phyloP scores from a whole-genome alignment of 2,888 invertebrate species.

The Apamea crenata region DNA sequence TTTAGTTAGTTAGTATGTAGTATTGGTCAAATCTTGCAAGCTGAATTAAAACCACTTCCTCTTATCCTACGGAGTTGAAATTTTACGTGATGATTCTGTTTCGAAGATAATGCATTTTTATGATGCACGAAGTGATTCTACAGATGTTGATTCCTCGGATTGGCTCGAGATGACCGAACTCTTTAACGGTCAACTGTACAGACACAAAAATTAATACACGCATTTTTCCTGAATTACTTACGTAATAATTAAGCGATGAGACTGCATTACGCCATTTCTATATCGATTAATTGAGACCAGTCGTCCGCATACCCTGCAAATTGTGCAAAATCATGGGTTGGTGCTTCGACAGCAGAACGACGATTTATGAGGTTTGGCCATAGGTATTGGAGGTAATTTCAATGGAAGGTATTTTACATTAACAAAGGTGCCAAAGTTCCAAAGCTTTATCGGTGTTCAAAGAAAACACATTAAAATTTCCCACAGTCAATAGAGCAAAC shows the following conservation, averaged over 20 bases:
- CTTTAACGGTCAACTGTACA: background rate
- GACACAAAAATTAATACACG: too few relatives aligned
- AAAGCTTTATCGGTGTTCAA: slow-evolving; percentile 41
- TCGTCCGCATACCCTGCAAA: slow-evolving; percentile 30
- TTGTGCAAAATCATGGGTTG: slow-evolving; percentile 48
- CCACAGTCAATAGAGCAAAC: slow-evolving; percentile 70
- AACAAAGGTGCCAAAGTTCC: slow-evolving; percentile 13
- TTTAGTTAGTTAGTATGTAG: too few relatives aligned
- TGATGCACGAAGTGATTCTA: background rate
- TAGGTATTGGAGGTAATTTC: slow-evolving; percentile 10
- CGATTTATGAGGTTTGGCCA: slow-evolving; percentile 11
- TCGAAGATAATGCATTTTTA: background rate
- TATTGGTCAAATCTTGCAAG: too few relatives aligned
- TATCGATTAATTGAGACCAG: slow-evolving; percentile 36
- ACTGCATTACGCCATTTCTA: slow-evolving; percentile 15
- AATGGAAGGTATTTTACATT: background rate
- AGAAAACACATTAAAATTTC: slow-evolving; percentile 63
- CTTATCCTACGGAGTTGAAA: background rate
- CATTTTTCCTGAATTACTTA: background rate
- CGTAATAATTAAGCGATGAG: slow-evolving; percentile 14
- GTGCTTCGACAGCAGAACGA: slow-evolving; percentile 16
- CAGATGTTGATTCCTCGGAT: too few relatives aligned
- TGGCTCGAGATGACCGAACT: background rate
- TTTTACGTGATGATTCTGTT: background rate
- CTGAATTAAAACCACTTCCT: too few relatives aligned